Percentiles rank a stretch among this genome's conserved stretches.
Evolutionary conservation across 2,888 invertebrate species (phyloP).

Genomic region (Atrina japonica): DNA sequence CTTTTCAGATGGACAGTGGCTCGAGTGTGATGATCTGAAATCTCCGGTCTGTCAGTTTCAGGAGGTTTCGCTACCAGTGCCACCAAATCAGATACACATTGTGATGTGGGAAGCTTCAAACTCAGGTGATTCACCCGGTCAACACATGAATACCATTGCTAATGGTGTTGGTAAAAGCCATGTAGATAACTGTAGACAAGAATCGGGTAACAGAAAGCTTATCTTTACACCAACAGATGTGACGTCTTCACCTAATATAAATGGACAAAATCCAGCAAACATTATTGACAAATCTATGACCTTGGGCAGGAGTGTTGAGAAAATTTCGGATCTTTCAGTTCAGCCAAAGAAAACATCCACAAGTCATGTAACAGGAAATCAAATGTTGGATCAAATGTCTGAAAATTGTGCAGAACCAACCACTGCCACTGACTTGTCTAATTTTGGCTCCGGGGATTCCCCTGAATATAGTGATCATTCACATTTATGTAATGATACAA

Average conservation of each 20-base stretch:
- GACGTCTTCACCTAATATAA: background rate
- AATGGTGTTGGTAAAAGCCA: background rate
- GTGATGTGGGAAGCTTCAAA: constrained; percentile 74
- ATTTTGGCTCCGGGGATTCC: no score
- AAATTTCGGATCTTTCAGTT: no score
- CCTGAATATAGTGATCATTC: no score
- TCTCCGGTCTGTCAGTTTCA: constrained; percentile 64
- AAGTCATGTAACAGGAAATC: no score
- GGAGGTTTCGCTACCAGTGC: constrained; percentile 58
- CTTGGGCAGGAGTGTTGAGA: no score
- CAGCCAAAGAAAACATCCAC: no score
- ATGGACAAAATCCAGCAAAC: no score
- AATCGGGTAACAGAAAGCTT: background rate
- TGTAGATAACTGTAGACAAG: background rate
- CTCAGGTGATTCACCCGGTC: background rate
- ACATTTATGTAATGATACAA: no score
- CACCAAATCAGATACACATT: constrained; percentile 74
- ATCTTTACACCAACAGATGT: background rate
- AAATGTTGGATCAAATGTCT: no score
- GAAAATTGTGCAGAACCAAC: no score
- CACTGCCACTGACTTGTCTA: no score
- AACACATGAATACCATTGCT: background rate
- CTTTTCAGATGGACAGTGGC: constrained; percentile 72
- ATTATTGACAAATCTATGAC: no score
- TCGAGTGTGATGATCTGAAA: constrained; percentile 76